These are phyloP conservation scores for Eptatretus burgeri DNA, from an alignment of 2,113 vertebrate genomes.

Conservation along the genomic window DNA sequence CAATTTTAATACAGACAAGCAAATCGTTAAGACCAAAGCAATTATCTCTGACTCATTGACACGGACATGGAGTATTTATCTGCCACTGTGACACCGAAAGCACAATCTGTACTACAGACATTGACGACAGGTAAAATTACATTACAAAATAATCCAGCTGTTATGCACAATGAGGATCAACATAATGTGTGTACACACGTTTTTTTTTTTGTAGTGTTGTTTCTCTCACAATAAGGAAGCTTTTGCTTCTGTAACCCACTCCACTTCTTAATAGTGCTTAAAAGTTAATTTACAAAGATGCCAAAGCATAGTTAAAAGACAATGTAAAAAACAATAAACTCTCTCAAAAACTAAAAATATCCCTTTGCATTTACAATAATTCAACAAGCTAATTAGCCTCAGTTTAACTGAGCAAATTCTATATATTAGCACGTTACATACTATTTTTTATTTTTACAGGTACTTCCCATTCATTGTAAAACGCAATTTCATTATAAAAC, in stretches of 20 bases:
- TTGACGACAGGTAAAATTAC: not conserved
- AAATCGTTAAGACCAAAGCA: constrained; percentile 2
- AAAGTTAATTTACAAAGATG: constrained; percentile 4
- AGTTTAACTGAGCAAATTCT: constrained; percentile 1
- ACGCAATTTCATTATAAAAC: constrained; percentile 5
- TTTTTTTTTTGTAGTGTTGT: not conserved
- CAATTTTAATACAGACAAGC: constrained; percentile 5
- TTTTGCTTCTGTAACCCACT: not conserved
- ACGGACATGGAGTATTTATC: not conserved
- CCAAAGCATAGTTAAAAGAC: not conserved
- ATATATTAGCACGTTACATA: not conserved
- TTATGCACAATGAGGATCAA: not conserved
- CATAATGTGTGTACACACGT: not conserved
- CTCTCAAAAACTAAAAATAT: constrained; percentile 5
- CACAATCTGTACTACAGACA: not conserved
- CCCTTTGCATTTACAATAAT: constrained; percentile 5
- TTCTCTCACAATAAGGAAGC: not conserved
- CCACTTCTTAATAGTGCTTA: constrained; percentile 2
- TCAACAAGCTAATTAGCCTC: constrained; percentile 5
- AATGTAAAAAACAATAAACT: constrained; percentile 5
- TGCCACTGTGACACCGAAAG: not conserved
- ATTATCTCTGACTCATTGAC: not conserved
- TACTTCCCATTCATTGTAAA: constrained; percentile 5
- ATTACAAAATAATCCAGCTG: constrained; percentile 1
- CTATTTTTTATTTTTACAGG: constrained; percentile 5